These are phyloP conservation scores for Nannoperca obscura DNA, from an alignment of 2,797 vertebrate genomes.

Conservation along the genomic window DNA sequence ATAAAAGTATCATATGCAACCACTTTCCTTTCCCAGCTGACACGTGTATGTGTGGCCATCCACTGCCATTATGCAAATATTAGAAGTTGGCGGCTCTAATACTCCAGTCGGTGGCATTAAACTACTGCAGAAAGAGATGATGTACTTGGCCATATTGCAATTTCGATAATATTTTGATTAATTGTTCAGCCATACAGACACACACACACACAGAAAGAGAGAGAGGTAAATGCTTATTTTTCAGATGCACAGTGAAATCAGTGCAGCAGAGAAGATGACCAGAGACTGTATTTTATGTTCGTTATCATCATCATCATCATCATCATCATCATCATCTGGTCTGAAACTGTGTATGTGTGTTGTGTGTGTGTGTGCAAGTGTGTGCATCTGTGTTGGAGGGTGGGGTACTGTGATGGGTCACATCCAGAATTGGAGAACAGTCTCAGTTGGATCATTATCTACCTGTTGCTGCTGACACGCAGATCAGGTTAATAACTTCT, in stretches of 20 bases:
- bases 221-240: not conserved
- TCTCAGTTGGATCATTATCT: constrained; percentile 22
- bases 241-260: not conserved
- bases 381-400: not conserved
- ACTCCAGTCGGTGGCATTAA: no score
- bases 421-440: not conserved
- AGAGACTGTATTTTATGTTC: constrained; percentile 15
- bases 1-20: no score
- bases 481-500: constrained; percentile 5
- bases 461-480: constrained; percentile 2
- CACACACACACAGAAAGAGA: not conserved
- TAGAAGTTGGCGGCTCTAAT: no score
- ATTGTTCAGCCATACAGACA: not conserved
- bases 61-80: no score
- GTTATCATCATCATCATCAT: no score
- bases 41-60: no score
- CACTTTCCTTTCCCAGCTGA: no score
- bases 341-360: not conserved
- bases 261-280: constrained; percentile 1
- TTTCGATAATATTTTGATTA: no score
- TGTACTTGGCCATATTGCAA: no score
- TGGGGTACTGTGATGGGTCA: not conserved
- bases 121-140: no score
- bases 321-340: not conserved
- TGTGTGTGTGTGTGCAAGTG: not conserved